These are phyloP conservation scores for Actinia tenebrosa DNA, from an alignment of 64 coral and sea anemone species.

Conservation along the genomic window DNA sequence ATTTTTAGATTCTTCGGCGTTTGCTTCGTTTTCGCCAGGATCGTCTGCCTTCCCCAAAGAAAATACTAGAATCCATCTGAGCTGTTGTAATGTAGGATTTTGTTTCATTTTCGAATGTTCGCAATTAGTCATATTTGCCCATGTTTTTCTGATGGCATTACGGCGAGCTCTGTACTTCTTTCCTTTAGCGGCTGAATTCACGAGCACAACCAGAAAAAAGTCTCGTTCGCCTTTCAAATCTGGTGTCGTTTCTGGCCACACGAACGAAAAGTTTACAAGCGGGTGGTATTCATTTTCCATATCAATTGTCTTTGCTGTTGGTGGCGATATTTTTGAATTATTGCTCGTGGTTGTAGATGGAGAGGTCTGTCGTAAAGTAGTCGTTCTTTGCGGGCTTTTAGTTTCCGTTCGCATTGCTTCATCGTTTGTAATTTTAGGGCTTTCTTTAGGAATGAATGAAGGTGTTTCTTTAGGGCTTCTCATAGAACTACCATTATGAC, in stretches of 20 bases:
- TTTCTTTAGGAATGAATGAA: no score
- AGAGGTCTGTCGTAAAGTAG: no score
- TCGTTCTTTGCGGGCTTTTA: not conserved
- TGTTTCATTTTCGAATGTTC: not conserved
- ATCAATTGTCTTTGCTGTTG: not conserved
- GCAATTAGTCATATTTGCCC: not conserved
- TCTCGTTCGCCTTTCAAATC: not conserved
- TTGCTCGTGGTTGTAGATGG: not conserved
- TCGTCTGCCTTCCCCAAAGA: not conserved
- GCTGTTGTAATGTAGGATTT: not conserved
- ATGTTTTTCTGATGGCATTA: not conserved
- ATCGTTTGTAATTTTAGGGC: no score
- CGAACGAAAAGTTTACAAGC: not conserved
- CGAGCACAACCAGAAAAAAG: not conserved
- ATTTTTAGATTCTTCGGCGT: not conserved
- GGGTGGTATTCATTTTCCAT: slow-evolving; percentile 29
- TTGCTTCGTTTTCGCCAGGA: not conserved
- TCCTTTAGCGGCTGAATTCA: slow-evolving; percentile 6
- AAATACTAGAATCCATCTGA: not conserved
- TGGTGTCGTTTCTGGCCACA: slow-evolving; percentile 3
- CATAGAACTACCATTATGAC: no score
- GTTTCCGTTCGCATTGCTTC: no score
- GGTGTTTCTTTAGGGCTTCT: no score
- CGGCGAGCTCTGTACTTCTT: not conserved
- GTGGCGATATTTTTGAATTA: not conserved